Conservation (phyloP, 2,113 vertebrate species). For the Sciurus niger region DNA sequence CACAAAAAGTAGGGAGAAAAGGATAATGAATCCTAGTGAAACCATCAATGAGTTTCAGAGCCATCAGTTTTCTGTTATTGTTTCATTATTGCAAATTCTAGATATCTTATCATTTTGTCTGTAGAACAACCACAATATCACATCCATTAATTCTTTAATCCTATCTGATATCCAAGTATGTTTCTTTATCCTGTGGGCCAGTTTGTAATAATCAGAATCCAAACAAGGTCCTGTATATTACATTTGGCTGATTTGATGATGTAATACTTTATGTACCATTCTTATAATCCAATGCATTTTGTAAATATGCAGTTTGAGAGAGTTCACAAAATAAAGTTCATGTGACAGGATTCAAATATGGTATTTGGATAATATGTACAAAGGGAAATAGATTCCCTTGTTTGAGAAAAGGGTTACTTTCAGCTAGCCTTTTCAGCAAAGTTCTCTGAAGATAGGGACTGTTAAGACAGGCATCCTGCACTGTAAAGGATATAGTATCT, state of each 20-base stretch:
- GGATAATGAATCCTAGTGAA: not conserved
- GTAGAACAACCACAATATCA: constrained; percentile 14
- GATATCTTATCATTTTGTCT: not conserved
- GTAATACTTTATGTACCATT: not conserved
- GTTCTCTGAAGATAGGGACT: not conserved
- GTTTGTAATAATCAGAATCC: not conserved
- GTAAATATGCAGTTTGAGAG: not conserved
- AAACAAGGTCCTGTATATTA: not conserved
- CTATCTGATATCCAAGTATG: not conserved
- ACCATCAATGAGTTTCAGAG: not conserved
- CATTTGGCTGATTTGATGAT: constrained; percentile 13
- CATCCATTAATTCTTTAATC: not conserved
- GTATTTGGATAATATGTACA: not conserved
- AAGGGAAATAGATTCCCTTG: not conserved
- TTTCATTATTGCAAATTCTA: constrained; percentile 34
- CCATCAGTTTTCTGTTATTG: not conserved
- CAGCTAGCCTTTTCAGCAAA: not conserved
- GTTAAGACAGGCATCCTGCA: not conserved
- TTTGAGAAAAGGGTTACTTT: not conserved
- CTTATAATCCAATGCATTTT: not conserved
- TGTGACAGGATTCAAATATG: not conserved
- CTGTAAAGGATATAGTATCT: not conserved
- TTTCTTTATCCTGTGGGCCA: not conserved
- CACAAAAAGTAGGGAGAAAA: not conserved
- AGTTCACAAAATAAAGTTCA: not conserved